Percentiles rank a stretch among this genome's conserved stretches.
phyloP scores from a whole-genome alignment of 1,140 invertebrate species.

The Elysia chlorotica region DNA sequence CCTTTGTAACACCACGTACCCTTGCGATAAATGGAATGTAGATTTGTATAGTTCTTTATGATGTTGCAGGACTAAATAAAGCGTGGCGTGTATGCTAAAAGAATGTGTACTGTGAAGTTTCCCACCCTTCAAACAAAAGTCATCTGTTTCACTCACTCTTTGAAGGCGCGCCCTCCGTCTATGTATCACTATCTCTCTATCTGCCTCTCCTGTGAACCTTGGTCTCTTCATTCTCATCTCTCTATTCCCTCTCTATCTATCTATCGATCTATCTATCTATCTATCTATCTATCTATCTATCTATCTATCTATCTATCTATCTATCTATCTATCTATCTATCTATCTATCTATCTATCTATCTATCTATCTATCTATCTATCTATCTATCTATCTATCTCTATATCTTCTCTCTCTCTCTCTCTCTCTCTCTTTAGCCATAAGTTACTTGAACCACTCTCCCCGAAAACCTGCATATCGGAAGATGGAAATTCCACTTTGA shows the following conservation, averaged over 20 bases:
- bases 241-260: background rate
- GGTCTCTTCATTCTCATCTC: background rate
- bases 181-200: conserved; percentile 11
- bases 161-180: too few relatives aligned
- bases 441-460: too few relatives aligned
- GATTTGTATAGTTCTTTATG: too few relatives aligned
- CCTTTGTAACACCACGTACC: too few relatives aligned
- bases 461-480: too few relatives aligned
- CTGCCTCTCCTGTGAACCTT: background rate
- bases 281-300: background rate
- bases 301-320: background rate
- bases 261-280: background rate
- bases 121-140: too few relatives aligned
- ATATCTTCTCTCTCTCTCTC: background rate
- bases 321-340: background rate
- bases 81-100: too few relatives aligned
- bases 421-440: background rate
- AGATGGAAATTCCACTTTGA: too few relatives aligned
- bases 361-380: background rate
- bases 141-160: too few relatives aligned
- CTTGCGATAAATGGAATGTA: too few relatives aligned
- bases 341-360: background rate
- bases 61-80: too few relatives aligned
- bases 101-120: too few relatives aligned
- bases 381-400: background rate